Conservation (phyloP, 2,113 vertebrate species). For the Zosterops pallidus region DNA sequence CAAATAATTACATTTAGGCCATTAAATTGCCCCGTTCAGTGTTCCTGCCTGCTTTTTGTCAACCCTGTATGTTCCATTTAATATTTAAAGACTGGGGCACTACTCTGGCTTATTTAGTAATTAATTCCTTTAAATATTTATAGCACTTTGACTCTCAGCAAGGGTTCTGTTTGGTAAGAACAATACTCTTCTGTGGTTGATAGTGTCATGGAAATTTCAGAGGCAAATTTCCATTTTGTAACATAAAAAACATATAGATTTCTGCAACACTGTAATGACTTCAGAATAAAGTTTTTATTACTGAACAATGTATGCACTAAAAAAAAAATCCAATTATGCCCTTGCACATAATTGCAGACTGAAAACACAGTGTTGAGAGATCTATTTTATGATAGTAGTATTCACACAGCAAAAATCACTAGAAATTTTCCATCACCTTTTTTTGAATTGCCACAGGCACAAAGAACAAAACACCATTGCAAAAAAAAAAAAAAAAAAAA, state of each 20-base stretch:
- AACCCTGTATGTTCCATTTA: not conserved
- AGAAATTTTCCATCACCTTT: not conserved
- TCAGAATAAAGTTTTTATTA: slow-evolving; percentile 16
- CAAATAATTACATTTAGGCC: slow-evolving; percentile 12
- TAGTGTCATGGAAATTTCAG: slow-evolving; percentile 50
- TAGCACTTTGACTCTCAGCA: slow-evolving; percentile 36
- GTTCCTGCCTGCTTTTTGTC: slow-evolving; percentile 35
- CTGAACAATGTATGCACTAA: not conserved
- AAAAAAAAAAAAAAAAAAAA: not conserved
- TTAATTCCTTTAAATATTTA: slow-evolving; percentile 70
- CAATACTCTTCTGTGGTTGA: not conserved
- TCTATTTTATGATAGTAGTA: not conserved
- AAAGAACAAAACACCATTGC: not conserved
- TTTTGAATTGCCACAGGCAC: not conserved
- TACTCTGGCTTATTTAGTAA: slow-evolving; percentile 21
- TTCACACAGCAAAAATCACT: not conserved
- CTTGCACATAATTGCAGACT: not conserved
- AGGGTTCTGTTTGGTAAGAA: slow-evolving; percentile 36
- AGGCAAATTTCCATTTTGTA: slow-evolving; percentile 26
- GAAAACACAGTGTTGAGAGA: not conserved
- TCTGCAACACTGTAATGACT: not conserved
- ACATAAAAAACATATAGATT: slow-evolving; percentile 28
- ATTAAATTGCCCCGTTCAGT: slow-evolving; percentile 9
- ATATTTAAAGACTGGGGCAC: slow-evolving; percentile 5
- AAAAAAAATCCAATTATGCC: not conserved